A percentile compares a stretch with the other conserved stretches of the same genome.
Evolutionary conservation across 2,113 vertebrate species (phyloP).

Genomic region (Chinchilla lanigera): DNA sequence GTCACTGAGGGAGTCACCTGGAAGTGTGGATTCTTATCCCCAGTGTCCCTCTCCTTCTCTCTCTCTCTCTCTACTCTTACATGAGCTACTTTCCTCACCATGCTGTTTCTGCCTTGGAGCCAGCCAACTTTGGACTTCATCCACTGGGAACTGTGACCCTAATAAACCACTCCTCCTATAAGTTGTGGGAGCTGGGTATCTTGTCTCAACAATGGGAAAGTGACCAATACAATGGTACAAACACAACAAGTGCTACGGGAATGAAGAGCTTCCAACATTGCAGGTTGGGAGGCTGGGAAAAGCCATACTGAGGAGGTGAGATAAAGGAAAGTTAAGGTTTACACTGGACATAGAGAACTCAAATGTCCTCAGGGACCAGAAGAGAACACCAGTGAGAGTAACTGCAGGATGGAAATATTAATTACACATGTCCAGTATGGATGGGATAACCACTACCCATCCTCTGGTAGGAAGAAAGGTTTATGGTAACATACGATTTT

Average conservation of each 20-base stretch:
- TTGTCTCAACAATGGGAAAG: not conserved
- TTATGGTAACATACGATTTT: not conserved
- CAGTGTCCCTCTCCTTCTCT: not conserved
- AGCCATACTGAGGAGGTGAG: not conserved
- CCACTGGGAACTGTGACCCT: not conserved
- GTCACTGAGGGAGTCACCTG: not conserved
- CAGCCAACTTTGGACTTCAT: not conserved
- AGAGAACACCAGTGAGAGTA: not conserved
- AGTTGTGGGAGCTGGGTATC: not conserved
- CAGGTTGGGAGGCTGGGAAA: rapidly evolving
- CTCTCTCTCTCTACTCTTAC: not conserved
- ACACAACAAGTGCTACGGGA: not conserved
- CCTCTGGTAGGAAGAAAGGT: rapidly evolving
- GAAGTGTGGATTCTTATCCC: not conserved
- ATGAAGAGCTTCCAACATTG: not conserved
- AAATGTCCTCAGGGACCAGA: not conserved
- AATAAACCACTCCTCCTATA: not conserved
- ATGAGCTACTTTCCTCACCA: not conserved
- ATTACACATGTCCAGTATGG: rapidly evolving
- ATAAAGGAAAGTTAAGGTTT: not conserved
- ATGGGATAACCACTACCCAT: not conserved
- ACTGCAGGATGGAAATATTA: rapidly evolving
- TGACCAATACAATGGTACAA: not conserved
- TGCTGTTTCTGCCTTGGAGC: not conserved
- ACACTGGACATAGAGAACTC: not conserved